Evolutionary conservation across 1,140 invertebrate species (phyloP), one percentile per base, ranked within the genome.

Genomic region (Phortica variegata): DNA sequence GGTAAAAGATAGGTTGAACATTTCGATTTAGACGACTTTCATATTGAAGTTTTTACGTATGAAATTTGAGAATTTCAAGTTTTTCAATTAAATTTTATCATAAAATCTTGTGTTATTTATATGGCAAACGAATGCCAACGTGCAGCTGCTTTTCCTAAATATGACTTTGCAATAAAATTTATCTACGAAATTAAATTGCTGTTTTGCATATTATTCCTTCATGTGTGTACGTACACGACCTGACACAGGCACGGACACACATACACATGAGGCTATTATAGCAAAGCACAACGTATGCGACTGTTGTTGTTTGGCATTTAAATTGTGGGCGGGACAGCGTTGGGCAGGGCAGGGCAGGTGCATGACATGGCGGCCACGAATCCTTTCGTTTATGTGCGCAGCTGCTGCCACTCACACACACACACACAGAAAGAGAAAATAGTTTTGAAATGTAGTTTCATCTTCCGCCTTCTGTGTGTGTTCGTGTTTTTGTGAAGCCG

Each of bases 91-190:
- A 60, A 63, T 58, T 52, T 52, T 42, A 32, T 6, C 10, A 26
- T 26, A 33, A 42, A 52, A 17, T 39, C 38, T 17, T 33, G 26
- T 40, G 32, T 18, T 19, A 66, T 66, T 66, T 66, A 68, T 62
- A 26, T 26, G 23, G 10, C 10, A 26, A 10, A 26, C 23, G 23
- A 26, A 19, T 32, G 9, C 9, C 9, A 29, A 26, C 49, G 48
- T 63, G 39, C 63, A 68, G 63, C 63, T 68, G 63, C 42, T 43
- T 60, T 38, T 55, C 48, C 59, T 68, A 29, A 29, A 68, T 68
- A 68, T 68, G 63, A 60, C 51, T 63, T 58, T 68, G 63, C 63
- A 68, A 63, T 68, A 68, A 68, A 68, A 68, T 26, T 26, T 26
- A 26, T 26, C 23, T 26, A 26, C 57, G 60, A 68, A 68, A 68